Percentiles rank a stretch among this genome's conserved stretches.
phyloP scores from a whole-genome alignment of 2,888 invertebrate species.

The Microplitis deprimator region DNA sequence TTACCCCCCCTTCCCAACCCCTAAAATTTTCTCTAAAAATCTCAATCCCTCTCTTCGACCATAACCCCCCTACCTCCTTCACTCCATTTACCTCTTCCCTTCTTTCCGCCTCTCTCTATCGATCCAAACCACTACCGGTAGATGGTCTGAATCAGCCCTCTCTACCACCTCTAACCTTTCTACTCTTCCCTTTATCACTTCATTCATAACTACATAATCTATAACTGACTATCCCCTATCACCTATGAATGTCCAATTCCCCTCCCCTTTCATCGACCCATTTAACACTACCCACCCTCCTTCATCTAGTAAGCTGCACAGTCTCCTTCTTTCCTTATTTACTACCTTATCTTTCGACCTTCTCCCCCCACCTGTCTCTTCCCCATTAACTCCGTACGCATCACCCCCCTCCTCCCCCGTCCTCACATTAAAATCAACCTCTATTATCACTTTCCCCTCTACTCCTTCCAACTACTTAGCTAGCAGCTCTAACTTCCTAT shows the following conservation, averaged over 20 bases:
- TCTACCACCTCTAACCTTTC: neutral
- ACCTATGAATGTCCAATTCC: neutral
- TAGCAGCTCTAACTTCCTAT: no score
- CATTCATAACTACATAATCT: neutral
- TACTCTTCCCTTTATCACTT: no score
- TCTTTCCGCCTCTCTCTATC: no score
- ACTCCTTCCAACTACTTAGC: no score
- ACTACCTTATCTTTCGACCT: neutral
- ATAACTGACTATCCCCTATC: neutral
- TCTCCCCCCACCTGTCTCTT: neutral
- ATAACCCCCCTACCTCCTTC: neutral
- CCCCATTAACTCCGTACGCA: neutral
- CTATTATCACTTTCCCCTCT: no score
- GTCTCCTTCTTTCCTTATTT: neutral
- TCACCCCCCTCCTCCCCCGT: neutral
- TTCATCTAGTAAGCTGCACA: neutral
- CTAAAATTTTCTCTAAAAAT: neutral
- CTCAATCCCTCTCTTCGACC: no score
- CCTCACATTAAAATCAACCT: neutral
- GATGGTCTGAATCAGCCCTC: neutral
- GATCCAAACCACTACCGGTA: neutral
- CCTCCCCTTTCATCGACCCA: neutral
- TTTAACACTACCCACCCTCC: neutral
- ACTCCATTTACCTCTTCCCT: neutral
- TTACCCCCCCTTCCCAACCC: neutral